Percentiles rank a stretch among this genome's conserved stretches.
phyloP scores from a whole-genome alignment of 2,113 vertebrate species.

The Sula dactylatra region DNA sequence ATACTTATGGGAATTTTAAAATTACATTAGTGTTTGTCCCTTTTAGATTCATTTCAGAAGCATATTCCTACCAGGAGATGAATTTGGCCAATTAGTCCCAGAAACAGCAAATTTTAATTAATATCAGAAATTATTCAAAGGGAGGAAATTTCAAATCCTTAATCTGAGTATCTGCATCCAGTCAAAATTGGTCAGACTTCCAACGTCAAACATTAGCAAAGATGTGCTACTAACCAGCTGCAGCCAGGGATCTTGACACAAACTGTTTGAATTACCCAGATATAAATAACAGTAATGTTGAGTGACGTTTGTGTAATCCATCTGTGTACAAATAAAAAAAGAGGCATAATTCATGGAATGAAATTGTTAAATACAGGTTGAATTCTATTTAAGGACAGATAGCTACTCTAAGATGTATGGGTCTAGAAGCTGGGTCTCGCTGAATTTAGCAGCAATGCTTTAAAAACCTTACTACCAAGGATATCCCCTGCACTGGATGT shows the following conservation, averaged over 20 bases:
- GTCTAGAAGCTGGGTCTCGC: background rate
- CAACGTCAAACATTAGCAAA: background rate
- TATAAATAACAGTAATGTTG: background rate
- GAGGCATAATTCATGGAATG: background rate
- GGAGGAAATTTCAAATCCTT: background rate
- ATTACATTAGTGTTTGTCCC: background rate
- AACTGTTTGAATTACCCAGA: background rate
- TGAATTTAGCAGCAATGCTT: background rate
- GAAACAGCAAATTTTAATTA: background rate
- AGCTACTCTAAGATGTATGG: background rate
- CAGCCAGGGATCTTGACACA: background rate
- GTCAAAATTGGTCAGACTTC: constrained; percentile 44
- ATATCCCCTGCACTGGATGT: background rate
- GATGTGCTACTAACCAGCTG: background rate
- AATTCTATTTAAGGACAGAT: background rate
- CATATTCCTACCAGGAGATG: background rate
- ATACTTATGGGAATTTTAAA: background rate
- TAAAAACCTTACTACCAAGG: background rate
- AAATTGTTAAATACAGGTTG: background rate
- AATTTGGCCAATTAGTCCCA: background rate
- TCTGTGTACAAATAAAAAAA: background rate
- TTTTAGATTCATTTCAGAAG: background rate
- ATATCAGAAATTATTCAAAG: background rate
- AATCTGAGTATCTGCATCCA: background rate
- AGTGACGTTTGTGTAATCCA: background rate